Conservation (phyloP, 2,113 vertebrate genomes). For the Myotis davidii region DNA sequence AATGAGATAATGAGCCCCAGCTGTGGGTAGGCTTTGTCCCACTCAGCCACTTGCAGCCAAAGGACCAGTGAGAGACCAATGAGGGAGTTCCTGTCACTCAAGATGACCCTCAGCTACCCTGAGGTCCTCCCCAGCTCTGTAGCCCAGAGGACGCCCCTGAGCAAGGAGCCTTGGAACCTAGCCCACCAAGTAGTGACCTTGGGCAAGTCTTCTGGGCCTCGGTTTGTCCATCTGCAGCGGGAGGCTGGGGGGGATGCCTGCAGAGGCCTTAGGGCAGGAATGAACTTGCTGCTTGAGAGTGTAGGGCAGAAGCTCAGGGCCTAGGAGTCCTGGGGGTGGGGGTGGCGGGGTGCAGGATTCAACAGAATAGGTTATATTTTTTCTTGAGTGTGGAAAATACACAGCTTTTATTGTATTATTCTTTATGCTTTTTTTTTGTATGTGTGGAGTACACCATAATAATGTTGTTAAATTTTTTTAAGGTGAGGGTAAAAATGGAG, state of each 20-base stretch:
- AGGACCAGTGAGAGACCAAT: neutral
- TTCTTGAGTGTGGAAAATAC: neutral
- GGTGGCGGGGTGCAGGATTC: neutral
- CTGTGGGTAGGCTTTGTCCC: conserved; percentile 19
- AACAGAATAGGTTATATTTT: too few relatives aligned
- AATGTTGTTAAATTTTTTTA: neutral
- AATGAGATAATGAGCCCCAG: conserved; percentile 48
- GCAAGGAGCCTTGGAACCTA: neutral
- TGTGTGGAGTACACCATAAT: neutral
- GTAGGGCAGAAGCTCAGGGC: neutral
- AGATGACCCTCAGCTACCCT: neutral
- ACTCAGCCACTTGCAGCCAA: neutral
- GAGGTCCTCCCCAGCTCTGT: neutral
- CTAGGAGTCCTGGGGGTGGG: neutral
- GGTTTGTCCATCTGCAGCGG: neutral
- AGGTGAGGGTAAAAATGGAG: neutral
- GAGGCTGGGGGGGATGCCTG: neutral
- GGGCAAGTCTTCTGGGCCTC: neutral
- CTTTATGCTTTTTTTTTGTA: neutral
- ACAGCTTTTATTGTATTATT: neutral
- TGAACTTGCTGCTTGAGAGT: neutral
- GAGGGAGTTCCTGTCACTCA: neutral
- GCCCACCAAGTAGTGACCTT: neutral
- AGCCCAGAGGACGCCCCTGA: neutral
- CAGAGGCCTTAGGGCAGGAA: neutral